These are phyloP conservation scores for Dreissena polymorpha DNA, from an alignment of 1,140 invertebrate species.

Conservation along the genomic window DNA sequence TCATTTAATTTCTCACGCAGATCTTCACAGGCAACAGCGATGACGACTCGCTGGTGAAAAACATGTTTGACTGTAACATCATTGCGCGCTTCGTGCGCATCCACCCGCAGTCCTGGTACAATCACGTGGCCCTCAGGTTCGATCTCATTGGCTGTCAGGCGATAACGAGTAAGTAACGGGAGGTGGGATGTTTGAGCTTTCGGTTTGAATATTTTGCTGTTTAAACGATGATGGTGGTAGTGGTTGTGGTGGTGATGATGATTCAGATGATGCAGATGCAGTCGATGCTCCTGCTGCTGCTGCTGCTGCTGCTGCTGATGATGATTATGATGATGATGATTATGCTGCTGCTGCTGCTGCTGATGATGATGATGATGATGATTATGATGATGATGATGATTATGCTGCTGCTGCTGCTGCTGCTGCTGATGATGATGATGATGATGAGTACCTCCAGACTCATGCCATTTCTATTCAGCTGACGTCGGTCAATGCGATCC, in stretches of 20 bases:
- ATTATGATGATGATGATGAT: no score
- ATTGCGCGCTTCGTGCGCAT: constrained; percentile 51
- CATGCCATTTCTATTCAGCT: constrained; percentile 22
- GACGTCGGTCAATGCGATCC: constrained; percentile 39
- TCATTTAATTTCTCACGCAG: constrained; percentile 6
- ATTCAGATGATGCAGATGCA: no score
- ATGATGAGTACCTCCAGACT: not conserved
- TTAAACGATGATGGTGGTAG: not conserved
- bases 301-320: no score
- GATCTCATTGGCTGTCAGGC: constrained; percentile 58
- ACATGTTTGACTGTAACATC: constrained; percentile 51
- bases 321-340: no score
- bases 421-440: no score
- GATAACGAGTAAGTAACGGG: constrained; percentile 34
- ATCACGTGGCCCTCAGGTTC: constrained; percentile 51
- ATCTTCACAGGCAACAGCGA: constrained; percentile 53
- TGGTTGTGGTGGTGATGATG: no score
- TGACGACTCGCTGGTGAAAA: constrained; percentile 45
- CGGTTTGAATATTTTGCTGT: not conserved
- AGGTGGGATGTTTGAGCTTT: not conserved
- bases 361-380: no score
- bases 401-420: no score
- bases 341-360: no score
- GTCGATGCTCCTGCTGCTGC: no score
- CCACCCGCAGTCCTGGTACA: constrained; percentile 46